phyloP scores from a whole-genome alignment of 1,140 invertebrate species.

The Spodoptera frugiperda region DNA sequence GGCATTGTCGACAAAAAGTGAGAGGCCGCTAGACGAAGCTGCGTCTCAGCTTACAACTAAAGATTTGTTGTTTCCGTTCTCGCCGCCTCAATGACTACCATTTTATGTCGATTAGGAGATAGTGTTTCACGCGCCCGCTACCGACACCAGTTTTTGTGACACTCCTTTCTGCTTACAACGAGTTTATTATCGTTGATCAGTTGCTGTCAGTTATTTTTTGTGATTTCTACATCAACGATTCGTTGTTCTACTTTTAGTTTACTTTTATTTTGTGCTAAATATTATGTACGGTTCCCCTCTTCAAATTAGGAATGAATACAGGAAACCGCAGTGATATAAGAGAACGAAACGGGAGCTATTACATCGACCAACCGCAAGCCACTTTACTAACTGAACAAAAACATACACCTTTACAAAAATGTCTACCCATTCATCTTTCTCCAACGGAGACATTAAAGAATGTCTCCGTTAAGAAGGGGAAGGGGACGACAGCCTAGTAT shows the following conservation, averaged over 20 bases:
- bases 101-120: constrained; percentile 84
- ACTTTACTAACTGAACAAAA: constrained; percentile 79
- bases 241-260: constrained; percentile 58
- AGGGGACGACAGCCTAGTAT: constrained; percentile 69
- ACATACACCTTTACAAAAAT: constrained; percentile 83
- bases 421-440: constrained; percentile 83
- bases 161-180: constrained; percentile 78
- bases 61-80: constrained; percentile 83
- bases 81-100: constrained; percentile 83
- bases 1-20: constrained; percentile 70
- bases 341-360: constrained; percentile 76
- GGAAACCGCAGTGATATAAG: constrained; percentile 74
- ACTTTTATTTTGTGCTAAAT: constrained; percentile 29
- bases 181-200: constrained; percentile 79
- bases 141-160: constrained; percentile 83
- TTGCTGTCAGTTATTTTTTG: constrained; percentile 64
- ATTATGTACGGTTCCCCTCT: constrained; percentile 51
- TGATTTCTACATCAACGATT: constrained; percentile 62
- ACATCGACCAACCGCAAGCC: constrained; percentile 78
- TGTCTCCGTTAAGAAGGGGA: constrained; percentile 81
- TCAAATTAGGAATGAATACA: constrained; percentile 68
- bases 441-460: constrained; percentile 84
- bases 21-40: constrained; percentile 66
- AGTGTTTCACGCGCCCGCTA: constrained; percentile 84
- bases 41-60: constrained; percentile 74